A percentile compares a stretch with the other conserved stretches of the same genome.
Evolutionary conservation across 2,113 vertebrate genomes (phyloP).

Genomic region (Periophthalmodon schlosseri): DNA sequence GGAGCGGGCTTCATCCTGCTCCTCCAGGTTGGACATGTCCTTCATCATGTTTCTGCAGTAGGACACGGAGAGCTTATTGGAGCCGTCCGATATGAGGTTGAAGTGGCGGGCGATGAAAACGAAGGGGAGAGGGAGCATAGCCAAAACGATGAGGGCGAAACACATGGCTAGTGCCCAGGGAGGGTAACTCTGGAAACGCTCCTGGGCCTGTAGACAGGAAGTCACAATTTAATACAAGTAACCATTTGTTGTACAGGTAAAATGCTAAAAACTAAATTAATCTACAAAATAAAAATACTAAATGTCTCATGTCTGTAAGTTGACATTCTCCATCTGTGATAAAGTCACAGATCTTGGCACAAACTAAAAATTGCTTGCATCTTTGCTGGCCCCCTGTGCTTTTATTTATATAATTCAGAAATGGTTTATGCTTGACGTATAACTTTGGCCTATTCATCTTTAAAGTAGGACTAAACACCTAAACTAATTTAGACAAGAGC

Average conservation of each 20-base stretch:
- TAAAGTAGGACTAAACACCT: too few species aligned
- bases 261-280: too few species aligned
- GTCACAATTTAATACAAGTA: neutral
- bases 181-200: conserved; percentile 93
- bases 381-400: neutral
- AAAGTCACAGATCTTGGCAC: neutral
- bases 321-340: neutral
- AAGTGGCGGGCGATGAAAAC: conserved; percentile 92
- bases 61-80: conserved; percentile 94
- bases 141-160: conserved; percentile 85
- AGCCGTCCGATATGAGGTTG: conserved; percentile 90
- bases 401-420: neutral
- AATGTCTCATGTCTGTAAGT: too few species aligned
- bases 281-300: too few species aligned
- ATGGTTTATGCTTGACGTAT: too few species aligned
- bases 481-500: too few species aligned
- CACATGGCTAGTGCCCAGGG: conserved; percentile 91
- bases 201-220: conserved; percentile 79
- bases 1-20: conserved; percentile 91
- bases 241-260: neutral
- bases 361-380: neutral
- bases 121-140: conserved; percentile 89
- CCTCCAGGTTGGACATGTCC: conserved; percentile 95
- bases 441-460: too few species aligned
- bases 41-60: conserved; percentile 98